Evolutionary conservation across 2,888 invertebrate species (phyloP), one percentile per base, ranked within the genome.

Genomic region (Chouioia cunea): DNA sequence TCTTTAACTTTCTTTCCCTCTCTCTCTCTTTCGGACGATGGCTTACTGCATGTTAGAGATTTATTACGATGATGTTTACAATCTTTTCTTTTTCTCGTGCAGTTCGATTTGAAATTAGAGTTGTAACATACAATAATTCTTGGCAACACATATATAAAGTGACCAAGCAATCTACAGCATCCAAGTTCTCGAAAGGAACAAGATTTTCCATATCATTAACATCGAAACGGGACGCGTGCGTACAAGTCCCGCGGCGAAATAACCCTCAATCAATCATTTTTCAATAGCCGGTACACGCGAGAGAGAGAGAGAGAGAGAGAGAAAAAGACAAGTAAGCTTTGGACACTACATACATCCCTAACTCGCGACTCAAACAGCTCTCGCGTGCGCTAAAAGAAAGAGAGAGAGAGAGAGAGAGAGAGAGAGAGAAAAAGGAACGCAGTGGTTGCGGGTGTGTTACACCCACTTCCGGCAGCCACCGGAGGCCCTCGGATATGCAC

Each of bases 391-490:
- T 77, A 77, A 76, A 76, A n/a, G n/a, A n/a, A n/a, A n/a, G 71
- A 76, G n/a, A 76, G 70, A 65, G 76, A 76, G 75, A 70, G 70
- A 74, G 52, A 63, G 50, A 36, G n/a, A 43, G 22, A 46, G 44
- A 48, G 36, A 56, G 22, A 62, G 16, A 54, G 52, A 65, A 16
- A 6, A n/a, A 54, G 46, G 22, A 48, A 18, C 36, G 79, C 78
- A 77, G 77, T 77, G 78, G 79, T 82, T 81, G 83, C 81, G 81
- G 82, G 82, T 81, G 82, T 67, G 78, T 76, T 77, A 78, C 82
- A 81, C 82, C 81, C 80, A 81, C 78, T 82, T 83, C 82, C 83
- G 82, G 81, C 77, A 65, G 59, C 15, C 52, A 8, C 59, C 76
- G 70, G 76, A 74, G 76, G 78, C 79, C 76, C 76, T 77, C 74